Evolutionary conservation across 2,888 invertebrate species (phyloP).

Genomic region (Phymatocera aterrima): DNA sequence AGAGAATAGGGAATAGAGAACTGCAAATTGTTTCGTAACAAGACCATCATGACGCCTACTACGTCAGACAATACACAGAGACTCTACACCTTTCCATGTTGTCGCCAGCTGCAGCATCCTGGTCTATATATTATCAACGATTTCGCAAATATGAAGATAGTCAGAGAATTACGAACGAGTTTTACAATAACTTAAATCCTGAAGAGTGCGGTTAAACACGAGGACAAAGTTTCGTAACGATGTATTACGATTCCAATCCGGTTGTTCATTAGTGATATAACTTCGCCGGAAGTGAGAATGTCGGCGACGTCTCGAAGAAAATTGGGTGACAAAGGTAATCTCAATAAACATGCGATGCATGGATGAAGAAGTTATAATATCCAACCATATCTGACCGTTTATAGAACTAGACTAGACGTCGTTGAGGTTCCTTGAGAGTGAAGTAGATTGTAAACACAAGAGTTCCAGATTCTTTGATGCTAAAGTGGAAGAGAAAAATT

Average conservation of each 20-base stretch:
- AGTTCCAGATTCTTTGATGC: not conserved
- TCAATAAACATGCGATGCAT: not conserved
- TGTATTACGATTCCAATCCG: no score
- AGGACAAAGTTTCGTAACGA: no score
- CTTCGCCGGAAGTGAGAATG: constrained; percentile 7
- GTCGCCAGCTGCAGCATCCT: constrained; percentile 66
- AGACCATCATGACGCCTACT: not conserved
- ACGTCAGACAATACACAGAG: constrained; percentile 26
- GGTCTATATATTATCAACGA: constrained; percentile 65
- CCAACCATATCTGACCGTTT: no score
- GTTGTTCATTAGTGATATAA: no score
- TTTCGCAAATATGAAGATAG: constrained; percentile 62
- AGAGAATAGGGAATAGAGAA: not conserved
- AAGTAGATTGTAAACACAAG: constrained; percentile 12
- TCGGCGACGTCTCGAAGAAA: constrained; percentile 7
- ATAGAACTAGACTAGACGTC: not conserved
- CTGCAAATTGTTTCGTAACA: constrained; percentile 40
- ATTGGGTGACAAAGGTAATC: constrained; percentile 17
- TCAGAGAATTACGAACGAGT: no score
- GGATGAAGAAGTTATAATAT: constrained; percentile 12
- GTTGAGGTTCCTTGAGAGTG: not conserved
- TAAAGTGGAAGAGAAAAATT: not conserved
- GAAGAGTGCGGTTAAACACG: no score
- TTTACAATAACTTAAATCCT: no score
- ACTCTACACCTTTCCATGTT: constrained; percentile 64